Conservation (phyloP, 2,888 invertebrate species). For the Pyrochroa serraticornis region DNA sequence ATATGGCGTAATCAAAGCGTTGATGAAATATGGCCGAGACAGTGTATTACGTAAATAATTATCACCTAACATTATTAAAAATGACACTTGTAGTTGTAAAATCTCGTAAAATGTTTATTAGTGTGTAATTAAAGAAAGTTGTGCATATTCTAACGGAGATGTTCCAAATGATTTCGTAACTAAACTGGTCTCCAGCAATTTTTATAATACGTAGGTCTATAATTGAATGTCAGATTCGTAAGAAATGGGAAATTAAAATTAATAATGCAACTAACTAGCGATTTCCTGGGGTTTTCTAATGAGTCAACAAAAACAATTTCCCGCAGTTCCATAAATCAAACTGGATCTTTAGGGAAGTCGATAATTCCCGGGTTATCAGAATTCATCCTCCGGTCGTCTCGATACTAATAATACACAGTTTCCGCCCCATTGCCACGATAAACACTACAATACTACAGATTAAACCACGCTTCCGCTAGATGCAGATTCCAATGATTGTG, state of each 20-base stretch:
- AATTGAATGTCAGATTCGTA: not conserved
- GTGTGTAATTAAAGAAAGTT: conserved; percentile 18
- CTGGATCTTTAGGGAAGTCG: conserved; percentile 5
- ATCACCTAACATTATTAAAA: conserved; percentile 26
- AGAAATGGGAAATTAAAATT: conserved; percentile 2
- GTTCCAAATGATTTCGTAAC: conserved; percentile 20
- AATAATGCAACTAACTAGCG: conserved; percentile 5
- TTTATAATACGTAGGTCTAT: not conserved
- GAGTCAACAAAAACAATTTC: conserved; percentile 2
- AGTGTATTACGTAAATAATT: conserved; percentile 24
- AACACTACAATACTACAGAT: conserved; percentile 4
- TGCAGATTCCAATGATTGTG: conserved; percentile 16
- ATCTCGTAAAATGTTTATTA: conserved; percentile 25
- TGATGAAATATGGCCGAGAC: conserved; percentile 24
- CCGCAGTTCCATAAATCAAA: not conserved
- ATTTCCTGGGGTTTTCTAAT: conserved; percentile 1
- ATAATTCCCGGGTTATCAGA: not conserved
- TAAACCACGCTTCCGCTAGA: conserved; percentile 14
- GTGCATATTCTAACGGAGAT: conserved; percentile 14
- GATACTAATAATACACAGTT: not conserved
- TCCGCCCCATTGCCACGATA: conserved; percentile 17
- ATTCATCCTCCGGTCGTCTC: too few species aligned
- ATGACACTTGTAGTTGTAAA: conserved; percentile 14
- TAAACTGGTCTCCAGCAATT: conserved; percentile 16
- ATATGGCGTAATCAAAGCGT: conserved; percentile 23